Evolutionary conservation across 35 echinoderm and acorn worm genomes (phyloP), one percentile per base, ranked within the genome.

Genomic region (Amphiura filiformis): DNA sequence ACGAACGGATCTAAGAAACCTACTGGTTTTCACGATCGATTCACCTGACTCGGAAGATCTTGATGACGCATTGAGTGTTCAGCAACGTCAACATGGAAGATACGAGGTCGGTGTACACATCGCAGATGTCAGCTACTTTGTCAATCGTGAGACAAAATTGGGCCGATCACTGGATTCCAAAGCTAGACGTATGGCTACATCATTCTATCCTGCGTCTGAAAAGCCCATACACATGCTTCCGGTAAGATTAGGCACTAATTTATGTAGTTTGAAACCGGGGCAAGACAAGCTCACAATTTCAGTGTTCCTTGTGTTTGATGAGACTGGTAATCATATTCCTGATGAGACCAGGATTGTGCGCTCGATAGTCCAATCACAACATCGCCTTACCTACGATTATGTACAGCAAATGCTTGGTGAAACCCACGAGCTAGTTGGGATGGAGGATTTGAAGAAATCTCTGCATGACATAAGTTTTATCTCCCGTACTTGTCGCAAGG

Each of bases 121-220:
- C 37, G 89, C 96, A 12, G 96, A 98, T 90, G 96, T 98, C 0
- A 83, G 89, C 35, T 98, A 75, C 89, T 98, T 94, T 36, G 86
- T 98, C 0, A 0, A 31, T 4, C 82, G 86, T 56, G 86, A 75
- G 39, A 80, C 47, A 15, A 28, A 32, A 9, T n/a, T n/a, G n/a
- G n/a, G n/a, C n/a, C n/a, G n/a, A n/a, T n/a, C n/a, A n/a, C 33
- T 92, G 18, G 96, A 98, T 49, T 76, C 80, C 31, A 93, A 92
- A 40, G 96, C 93, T 37, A 49, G 61, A 34, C 61, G 44, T 33
- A 86, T 90, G 47, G 92, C 86, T 18, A 92, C 83, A 26, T 90
- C 96, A 12, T 94, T 94, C 31, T 92, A 92, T 42, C 65, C 88
- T 30, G 41, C 44, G 2, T 81, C 87, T n/a, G 81, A 88, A 32